Conservation (phyloP, 2,888 invertebrate species). For the Heteromurus nitidus region DNA sequence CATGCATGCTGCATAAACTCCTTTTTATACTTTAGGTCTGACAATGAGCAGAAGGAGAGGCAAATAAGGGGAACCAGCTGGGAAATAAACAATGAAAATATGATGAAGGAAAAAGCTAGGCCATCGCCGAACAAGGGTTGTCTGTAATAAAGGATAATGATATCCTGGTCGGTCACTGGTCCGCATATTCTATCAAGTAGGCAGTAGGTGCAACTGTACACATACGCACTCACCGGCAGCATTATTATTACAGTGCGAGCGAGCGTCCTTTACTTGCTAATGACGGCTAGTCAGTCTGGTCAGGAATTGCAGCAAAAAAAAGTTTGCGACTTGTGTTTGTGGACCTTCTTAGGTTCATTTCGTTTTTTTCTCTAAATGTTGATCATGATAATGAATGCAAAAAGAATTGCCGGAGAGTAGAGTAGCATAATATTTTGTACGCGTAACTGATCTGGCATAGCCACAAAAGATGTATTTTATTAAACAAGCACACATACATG, state of each 20-base stretch:
- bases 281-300: constrained; percentile 1
- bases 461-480: no score
- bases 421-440: no score
- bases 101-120: constrained; percentile 1
- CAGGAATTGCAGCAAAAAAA: constrained; percentile 13
- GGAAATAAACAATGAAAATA: constrained; percentile 4
- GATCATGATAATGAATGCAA: constrained; percentile 14
- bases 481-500: no score
- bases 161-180: constrained; percentile 47
- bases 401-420: no score
- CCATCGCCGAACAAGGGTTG: constrained; percentile 6
- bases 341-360: background rate
- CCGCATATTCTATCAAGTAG: no score
- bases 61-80: background rate
- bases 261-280: background rate
- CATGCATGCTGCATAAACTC: no score
- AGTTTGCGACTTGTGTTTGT: background rate
- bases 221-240: constrained; percentile 20
- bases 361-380: background rate
- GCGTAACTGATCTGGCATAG: no score
- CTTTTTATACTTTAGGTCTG: background rate
- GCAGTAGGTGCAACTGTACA: constrained; percentile 12
- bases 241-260: background rate
- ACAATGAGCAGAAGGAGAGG: no score
- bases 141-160: constrained; percentile 30